These are phyloP conservation scores for Avahi laniger DNA, from an alignment of 2,797 vertebrate genomes.

Conservation along the genomic window DNA sequence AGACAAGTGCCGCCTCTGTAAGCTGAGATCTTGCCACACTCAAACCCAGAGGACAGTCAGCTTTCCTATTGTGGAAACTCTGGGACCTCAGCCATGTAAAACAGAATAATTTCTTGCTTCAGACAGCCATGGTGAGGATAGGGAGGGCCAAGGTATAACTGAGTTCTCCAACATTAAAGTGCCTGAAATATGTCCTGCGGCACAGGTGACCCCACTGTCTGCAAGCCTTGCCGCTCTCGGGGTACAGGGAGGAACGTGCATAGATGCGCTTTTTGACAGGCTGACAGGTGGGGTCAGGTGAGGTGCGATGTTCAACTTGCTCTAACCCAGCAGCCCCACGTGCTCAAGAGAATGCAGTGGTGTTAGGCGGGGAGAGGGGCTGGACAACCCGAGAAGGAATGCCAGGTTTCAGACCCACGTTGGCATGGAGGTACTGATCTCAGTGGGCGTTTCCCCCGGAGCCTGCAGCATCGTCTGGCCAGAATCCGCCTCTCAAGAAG, in stretches of 20 bases:
- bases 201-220: neutral
- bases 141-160: accelerated
- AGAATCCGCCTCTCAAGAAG: neutral
- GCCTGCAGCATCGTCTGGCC: neutral
- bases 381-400: neutral
- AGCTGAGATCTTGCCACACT: neutral
- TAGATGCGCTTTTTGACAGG: neutral
- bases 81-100: neutral
- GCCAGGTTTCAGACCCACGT: neutral
- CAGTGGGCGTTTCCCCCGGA: accelerated
- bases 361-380: too few species aligned
- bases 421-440: neutral
- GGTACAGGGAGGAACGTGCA: accelerated
- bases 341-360: neutral
- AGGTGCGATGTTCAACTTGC: neutral
- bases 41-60: neutral
- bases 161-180: neutral
- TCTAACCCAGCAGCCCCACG: neutral
- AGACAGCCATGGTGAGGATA: neutral
- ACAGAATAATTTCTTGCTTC: neutral
- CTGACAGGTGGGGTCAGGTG: neutral
- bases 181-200: neutral
- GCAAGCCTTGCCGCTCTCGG: neutral
- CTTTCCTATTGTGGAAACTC: neutral
- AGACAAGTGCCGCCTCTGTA: neutral